Evolutionary conservation across 2,797 vertebrate genomes (phyloP).

Genomic region (Poeciliopsis presidionis): DNA sequence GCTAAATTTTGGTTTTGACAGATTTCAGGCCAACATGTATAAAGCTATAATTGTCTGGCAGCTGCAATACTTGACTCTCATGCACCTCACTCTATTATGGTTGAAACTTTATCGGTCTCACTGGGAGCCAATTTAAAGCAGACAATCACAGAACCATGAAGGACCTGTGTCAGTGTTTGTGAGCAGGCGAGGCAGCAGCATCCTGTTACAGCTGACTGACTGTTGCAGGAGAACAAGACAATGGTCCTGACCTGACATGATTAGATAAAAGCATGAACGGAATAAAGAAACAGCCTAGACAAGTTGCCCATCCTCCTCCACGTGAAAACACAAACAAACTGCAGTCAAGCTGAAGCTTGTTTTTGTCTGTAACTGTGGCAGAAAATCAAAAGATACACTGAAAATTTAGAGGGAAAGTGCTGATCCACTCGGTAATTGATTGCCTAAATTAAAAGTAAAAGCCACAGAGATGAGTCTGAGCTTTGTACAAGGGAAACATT

Average conservation of each 20-base stretch:
- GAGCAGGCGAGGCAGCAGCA: slow-evolving; percentile 49
- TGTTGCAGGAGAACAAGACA: slow-evolving; percentile 49
- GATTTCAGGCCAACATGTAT: not conserved
- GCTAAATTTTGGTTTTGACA: not conserved
- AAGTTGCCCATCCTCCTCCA: slow-evolving; percentile 23
- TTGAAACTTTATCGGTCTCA: slow-evolving; percentile 38
- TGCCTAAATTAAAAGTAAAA: slow-evolving; percentile 30
- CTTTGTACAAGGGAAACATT: slow-evolving; percentile 3
- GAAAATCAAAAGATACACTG: slow-evolving; percentile 14
- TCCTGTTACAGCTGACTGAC: slow-evolving; percentile 57
- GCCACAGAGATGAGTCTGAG: slow-evolving; percentile 16
- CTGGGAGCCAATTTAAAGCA: slow-evolving; percentile 32
- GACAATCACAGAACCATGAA: slow-evolving; percentile 17
- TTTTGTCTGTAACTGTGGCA: slow-evolving; percentile 11
- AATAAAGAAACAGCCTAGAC: slow-evolving; percentile 13
- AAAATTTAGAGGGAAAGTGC: slow-evolving; percentile 7
- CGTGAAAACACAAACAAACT: slow-evolving; percentile 35
- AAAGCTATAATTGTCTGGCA: not conserved
- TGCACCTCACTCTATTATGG: slow-evolving; percentile 16
- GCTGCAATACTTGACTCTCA: slow-evolving; percentile 7
- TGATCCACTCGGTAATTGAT: slow-evolving; percentile 18
- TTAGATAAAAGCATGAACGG: slow-evolving; percentile 61
- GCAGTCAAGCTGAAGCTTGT: slow-evolving; percentile 23
- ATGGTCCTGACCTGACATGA: slow-evolving; percentile 60
- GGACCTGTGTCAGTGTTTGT: slow-evolving; percentile 44